A percentile compares a stretch with the other conserved stretches of the same genome.
These are phyloP conservation scores for Netta rufina DNA, from an alignment of 2,797 vertebrate genomes.

Conservation along the genomic window DNA sequence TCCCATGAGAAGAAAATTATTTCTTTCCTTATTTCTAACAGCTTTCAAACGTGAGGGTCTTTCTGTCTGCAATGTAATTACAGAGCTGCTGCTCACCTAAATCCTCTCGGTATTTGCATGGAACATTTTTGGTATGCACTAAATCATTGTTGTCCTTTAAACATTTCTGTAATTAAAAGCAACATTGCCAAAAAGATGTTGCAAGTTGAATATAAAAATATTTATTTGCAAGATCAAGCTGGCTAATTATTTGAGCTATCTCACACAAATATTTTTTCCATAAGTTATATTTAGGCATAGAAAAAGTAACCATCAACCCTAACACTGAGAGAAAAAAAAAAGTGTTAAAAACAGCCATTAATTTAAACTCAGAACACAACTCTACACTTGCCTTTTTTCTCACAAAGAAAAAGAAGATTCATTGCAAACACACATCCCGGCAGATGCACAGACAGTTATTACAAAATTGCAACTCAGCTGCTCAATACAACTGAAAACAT, in stretches of 20 bases:
- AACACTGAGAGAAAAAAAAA: not conserved
- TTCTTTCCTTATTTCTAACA: constrained; percentile 59
- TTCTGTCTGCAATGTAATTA: constrained; percentile 64
- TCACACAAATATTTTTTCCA: not conserved
- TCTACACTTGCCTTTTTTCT: not conserved
- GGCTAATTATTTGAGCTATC: constrained; percentile 24
- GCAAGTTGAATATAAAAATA: not conserved
- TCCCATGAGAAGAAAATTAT: constrained; percentile 47
- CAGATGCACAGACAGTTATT: not conserved
- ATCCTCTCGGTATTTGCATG: constrained; percentile 18
- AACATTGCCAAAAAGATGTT: constrained; percentile 53
- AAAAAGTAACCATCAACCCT: not conserved
- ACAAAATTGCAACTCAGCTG: not conserved
- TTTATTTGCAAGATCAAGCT: constrained; percentile 47
- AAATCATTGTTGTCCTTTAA: constrained; percentile 37
- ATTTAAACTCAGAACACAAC: not conserved
- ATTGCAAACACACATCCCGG: not conserved
- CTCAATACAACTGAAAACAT: not conserved
- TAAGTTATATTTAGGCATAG: not conserved
- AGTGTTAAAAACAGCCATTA: not conserved
- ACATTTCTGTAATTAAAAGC: constrained; percentile 53
- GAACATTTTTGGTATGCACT: constrained; percentile 26
- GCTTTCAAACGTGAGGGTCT: constrained; percentile 29
- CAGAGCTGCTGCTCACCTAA: constrained; percentile 54
- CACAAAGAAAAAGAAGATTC: not conserved